Evolutionary conservation across 2,888 invertebrate genomes (phyloP), one percentile per base, ranked within the genome.

Genomic region (Eucera pruinosa): DNA sequence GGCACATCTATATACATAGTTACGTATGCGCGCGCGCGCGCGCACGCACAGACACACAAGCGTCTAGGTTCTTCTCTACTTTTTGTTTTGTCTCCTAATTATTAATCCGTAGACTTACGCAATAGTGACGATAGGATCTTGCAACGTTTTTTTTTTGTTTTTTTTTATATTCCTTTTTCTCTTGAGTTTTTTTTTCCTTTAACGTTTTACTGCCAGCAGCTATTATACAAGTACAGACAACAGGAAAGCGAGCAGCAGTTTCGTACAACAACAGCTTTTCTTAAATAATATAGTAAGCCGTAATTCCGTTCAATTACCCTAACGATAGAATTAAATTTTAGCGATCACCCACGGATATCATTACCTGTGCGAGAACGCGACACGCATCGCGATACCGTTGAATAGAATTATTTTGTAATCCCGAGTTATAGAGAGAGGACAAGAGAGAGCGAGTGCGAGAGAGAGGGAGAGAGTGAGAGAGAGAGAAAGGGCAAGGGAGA

Each of bases 221-320:
- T 80, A 78, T 69, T 61, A 58, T 57, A 62, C 58, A 61, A n/a
- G 43, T 67, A 70, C 66, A 64, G 62, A 68, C 79, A n/a, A n/a
- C n/a, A 58, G 15, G 25, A 47, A 33, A 61, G 50, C 57, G 20
- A 55, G 64, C 67, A 80, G 64, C 77, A 71, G 57, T 78, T 61
- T 88, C 85, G 82, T 83, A 83, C 87, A 85, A 89, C 89, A 90
- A 89, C 79, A n/a, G n/a, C n/a, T n/a, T 90, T 89, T 47, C 85
- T 83, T 83, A 79, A 84, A 84, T 82, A 81, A 87, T 86, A 86
- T 82, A 85, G 65, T 84, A 88, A 86, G 86, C 86, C 86, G 86
- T 86, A 86, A 85, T 84, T 73, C 81, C 78, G 78, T 72, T 65
- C 78, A 75, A 78, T 75, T 75, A 71, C 70, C 64, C 68, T 86